phyloP scores from a whole-genome alignment of 2,113 vertebrate species.

The Paraplagusia blochii region DNA sequence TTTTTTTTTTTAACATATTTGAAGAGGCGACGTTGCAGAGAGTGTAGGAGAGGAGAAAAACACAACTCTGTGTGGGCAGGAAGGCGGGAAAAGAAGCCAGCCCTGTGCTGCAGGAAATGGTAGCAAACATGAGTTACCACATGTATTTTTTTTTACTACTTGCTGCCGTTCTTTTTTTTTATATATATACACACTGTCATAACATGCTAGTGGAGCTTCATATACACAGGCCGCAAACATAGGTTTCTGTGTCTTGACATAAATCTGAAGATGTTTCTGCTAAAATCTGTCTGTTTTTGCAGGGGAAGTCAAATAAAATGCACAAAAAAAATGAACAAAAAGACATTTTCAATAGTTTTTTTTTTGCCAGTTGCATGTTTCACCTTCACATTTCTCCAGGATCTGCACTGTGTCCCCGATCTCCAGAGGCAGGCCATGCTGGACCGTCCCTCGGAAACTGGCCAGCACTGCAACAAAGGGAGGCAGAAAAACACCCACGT shows the following conservation, averaged over 20 bases:
- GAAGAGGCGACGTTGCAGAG: neutral
- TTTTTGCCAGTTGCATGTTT: neutral
- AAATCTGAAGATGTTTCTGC: neutral
- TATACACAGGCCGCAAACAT: neutral
- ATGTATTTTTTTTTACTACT: conserved; percentile 15
- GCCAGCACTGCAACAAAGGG: conserved; percentile 85
- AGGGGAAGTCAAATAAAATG: too few species aligned
- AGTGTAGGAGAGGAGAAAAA: conserved; percentile 32
- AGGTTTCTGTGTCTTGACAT: neutral
- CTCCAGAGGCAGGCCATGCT: conserved; percentile 91
- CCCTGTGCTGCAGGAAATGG: conserved; percentile 42
- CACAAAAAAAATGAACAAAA: too few species aligned
- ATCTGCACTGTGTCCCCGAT: conserved; percentile 98
- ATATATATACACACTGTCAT: neutral
- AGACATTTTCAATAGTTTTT: neutral
- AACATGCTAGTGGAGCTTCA: neutral
- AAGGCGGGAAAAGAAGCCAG: conserved; percentile 34
- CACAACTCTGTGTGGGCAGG: conserved; percentile 47
- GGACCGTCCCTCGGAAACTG: conserved; percentile 91
- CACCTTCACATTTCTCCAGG: conserved; percentile 96
- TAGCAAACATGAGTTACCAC: conserved; percentile 33
- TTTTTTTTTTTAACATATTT: neutral
- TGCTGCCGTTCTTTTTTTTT: conserved; percentile 11
- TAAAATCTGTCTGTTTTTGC: neutral
- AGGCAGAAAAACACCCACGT: conserved; percentile 32